These are phyloP conservation scores for Wasmannia auropunctata DNA, from an alignment of 1,140 invertebrate species.

Conservation along the genomic window DNA sequence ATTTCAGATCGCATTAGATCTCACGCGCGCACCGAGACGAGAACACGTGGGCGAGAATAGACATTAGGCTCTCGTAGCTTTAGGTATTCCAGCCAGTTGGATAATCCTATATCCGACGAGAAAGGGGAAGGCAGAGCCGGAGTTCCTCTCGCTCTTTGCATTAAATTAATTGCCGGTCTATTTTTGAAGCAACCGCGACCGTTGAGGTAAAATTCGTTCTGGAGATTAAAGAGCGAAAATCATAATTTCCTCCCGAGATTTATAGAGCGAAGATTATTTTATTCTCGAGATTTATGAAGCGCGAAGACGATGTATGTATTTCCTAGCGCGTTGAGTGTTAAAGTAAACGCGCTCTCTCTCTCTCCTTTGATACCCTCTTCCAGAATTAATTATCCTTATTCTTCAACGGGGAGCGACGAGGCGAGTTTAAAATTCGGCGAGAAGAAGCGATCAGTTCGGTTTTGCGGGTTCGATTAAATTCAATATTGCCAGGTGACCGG, in stretches of 20 bases:
- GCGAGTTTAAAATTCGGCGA: background rate
- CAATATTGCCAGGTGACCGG: no score
- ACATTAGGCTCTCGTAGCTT: background rate
- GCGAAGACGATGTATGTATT: background rate
- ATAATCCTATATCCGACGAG: background rate
- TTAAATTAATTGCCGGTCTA: slow-evolving; percentile 2
- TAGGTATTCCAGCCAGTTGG: background rate
- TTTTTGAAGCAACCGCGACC: background rate
- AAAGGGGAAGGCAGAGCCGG: background rate
- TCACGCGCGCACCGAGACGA: background rate
- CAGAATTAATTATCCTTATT: background rate
- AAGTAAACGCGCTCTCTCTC: slow-evolving; percentile 2
- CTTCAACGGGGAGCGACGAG: background rate
- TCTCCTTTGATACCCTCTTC: background rate
- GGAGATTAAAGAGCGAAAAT: background rate
- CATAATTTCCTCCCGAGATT: background rate
- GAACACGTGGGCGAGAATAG: background rate
- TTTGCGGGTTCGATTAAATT: background rate
- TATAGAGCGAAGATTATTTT: background rate
- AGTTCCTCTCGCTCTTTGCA: background rate
- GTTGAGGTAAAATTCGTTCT: background rate
- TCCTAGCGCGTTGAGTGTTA: background rate
- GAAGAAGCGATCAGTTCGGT: no score
- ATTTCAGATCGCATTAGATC: slow-evolving; percentile 32
- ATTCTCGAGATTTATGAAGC: background rate